Conservation (phyloP, 2,888 invertebrate genomes). For the Tanypteryx hageni region DNA sequence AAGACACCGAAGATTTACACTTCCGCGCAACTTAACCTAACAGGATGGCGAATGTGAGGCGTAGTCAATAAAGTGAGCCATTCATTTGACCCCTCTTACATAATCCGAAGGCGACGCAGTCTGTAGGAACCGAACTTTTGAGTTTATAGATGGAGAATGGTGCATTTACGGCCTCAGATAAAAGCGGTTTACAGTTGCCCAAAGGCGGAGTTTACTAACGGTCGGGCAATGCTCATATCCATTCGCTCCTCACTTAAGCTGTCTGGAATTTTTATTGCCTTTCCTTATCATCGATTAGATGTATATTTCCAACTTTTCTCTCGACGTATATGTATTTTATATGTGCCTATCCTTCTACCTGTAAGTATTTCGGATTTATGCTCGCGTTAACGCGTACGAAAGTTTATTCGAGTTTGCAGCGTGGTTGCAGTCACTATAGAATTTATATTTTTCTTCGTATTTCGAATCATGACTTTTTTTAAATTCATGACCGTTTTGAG, state of each 20-base stretch:
- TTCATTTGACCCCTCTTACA: background rate
- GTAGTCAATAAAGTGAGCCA: background rate
- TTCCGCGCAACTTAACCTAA: too few species aligned
- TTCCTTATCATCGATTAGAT: background rate
- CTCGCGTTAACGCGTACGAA: background rate
- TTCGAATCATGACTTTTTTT: too few species aligned
- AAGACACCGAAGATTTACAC: too few species aligned
- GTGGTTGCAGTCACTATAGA: background rate
- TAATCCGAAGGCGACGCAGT: background rate
- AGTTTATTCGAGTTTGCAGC: background rate
- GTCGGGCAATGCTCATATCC: background rate
- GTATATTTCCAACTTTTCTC: too few species aligned
- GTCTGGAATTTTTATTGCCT: conserved; percentile 9
- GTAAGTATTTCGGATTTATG: background rate
- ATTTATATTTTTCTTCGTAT: too few species aligned
- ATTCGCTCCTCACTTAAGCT: background rate
- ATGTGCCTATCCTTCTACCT: background rate
- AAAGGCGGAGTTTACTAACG: background rate
- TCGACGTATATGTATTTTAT: too few species aligned
- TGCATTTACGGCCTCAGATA: background rate
- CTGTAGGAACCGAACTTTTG: background rate
- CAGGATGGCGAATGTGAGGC: too few species aligned
- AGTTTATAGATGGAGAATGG: background rate
- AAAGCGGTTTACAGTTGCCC: conserved; percentile 23
- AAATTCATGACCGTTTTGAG: too few species aligned